Evolutionary conservation across 2,113 vertebrate genomes (phyloP), one percentile per base, ranked within the genome.

Genomic region (Pteropus alecto): DNA sequence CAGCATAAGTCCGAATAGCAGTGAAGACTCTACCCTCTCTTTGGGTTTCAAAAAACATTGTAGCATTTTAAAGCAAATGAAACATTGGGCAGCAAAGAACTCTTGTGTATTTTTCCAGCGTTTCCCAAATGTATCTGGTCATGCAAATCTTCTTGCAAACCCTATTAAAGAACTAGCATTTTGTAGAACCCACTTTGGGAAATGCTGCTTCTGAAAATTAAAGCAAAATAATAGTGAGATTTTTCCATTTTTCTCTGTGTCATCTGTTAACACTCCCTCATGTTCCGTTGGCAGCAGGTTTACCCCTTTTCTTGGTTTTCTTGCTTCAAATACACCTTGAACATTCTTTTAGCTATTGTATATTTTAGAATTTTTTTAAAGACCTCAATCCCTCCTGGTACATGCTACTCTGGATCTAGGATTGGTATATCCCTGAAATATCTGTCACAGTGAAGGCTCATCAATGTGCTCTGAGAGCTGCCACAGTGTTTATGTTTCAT

Each of bases 71-170:
- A 79, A 58, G 35, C 65, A 87, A 28, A 46, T 22, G 6, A 83
- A 92, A 41, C 58, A 33, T 48, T 11, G 10, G 51, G 43, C n/a
- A 54, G 7, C 26, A 71, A 90, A 90, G 84, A 81, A 35, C 70
- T 26, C 30, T 74, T 74, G 41, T 18, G 33, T 81, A 67, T 94
- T 89, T 95, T 46, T 54, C 38, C 56, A 82, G 12, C 41, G 21
- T 95, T 95, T 81, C 61, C 41, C 26, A 87, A 88, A 67, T 61
- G 7, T 63, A n/a, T 67, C 56, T 86, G 46, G 43, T n/a, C 87
- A 78, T 43, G 76, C 21, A 94, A 61, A 11, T 48, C n/a, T 88
- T 94, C 68, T 61, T 95, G 30, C 16, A 91, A 95, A 90, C 51
- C 2, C 41, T 68, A 41, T 46, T 63, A 12, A 61, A 92, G 33